Percentiles rank a stretch among this genome's conserved stretches.
These are phyloP conservation scores for Etia nguti DNA, from an alignment of 2,113 vertebrate species.

Conservation along the genomic window DNA sequence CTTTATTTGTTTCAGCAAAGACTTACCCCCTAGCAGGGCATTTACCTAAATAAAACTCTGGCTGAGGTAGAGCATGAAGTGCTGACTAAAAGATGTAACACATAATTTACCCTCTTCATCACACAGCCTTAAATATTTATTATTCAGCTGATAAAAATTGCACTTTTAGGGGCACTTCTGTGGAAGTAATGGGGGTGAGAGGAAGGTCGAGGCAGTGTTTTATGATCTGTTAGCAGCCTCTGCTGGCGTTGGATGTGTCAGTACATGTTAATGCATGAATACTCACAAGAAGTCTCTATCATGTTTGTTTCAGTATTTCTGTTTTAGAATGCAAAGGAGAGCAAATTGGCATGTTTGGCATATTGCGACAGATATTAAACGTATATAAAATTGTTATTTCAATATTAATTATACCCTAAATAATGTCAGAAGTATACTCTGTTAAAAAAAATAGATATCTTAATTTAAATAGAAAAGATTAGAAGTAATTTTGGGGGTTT, in stretches of 20 bases:
- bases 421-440: neutral
- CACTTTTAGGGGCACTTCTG: neutral
- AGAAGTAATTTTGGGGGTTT: rapidly evolving
- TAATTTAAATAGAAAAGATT: neutral
- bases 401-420: neutral
- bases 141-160: neutral
- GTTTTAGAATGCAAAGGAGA: neutral
- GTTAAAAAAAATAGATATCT: neutral
- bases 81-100: constrained; percentile 17
- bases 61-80: neutral
- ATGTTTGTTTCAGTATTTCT: neutral
- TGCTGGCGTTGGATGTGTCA: constrained; percentile 25
- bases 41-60: neutral
- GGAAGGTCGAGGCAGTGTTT: neutral
- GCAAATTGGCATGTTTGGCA: neutral
- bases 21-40: neutral
- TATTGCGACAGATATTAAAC: neutral
- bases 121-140: constrained; percentile 24
- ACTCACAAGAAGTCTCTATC: neutral
- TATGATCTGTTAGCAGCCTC: constrained; percentile 41
- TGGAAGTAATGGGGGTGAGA: neutral
- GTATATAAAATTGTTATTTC: neutral
- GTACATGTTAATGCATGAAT: neutral
- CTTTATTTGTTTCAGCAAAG: neutral
- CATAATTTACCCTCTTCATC: neutral